Percentiles rank a stretch among this genome's conserved stretches.
Conservation (phyloP, 2,888 invertebrate genomes). For the Hydrotaea cyrtoneurina region DNA sequence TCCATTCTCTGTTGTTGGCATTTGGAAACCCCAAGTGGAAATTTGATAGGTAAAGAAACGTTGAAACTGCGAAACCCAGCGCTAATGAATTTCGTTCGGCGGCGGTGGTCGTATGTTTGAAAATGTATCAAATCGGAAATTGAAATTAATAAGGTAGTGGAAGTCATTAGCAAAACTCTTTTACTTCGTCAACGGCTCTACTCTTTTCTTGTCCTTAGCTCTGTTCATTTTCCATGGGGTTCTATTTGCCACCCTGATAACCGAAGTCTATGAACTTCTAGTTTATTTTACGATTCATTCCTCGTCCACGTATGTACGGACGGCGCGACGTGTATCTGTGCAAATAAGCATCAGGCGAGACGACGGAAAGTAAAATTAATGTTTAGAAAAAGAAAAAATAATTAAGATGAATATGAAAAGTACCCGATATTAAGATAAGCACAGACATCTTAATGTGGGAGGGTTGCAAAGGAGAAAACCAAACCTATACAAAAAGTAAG, state of each 20-base stretch:
- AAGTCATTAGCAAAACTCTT: not conserved
- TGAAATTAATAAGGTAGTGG: not conserved
- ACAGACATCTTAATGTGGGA: not conserved
- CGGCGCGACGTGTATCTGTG: not conserved
- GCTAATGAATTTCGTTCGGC: not conserved
- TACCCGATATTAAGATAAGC: conserved; percentile 11
- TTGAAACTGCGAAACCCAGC: not conserved
- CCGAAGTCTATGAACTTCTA: not conserved
- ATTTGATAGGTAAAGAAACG: not conserved
- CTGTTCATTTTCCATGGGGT: not conserved
- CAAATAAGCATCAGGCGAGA: not conserved
- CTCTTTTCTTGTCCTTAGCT: not conserved
- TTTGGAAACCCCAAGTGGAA: conserved; percentile 13
- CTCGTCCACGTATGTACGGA: not conserved
- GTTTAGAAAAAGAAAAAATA: conserved; percentile 19
- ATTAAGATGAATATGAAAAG: conserved; percentile 33
- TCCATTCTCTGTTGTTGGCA: conserved; percentile 28
- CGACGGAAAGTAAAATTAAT: conserved; percentile 18
- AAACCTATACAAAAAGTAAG: too few species aligned
- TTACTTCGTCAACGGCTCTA: not conserved
- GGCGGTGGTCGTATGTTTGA: not conserved
- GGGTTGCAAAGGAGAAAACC: too few species aligned
- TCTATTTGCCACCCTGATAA: not conserved
- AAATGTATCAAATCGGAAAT: not conserved
- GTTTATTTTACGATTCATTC: conserved; percentile 1